Evolutionary conservation across 2,797 vertebrate genomes (phyloP).

Genomic region (Linurgus olivaceus): DNA sequence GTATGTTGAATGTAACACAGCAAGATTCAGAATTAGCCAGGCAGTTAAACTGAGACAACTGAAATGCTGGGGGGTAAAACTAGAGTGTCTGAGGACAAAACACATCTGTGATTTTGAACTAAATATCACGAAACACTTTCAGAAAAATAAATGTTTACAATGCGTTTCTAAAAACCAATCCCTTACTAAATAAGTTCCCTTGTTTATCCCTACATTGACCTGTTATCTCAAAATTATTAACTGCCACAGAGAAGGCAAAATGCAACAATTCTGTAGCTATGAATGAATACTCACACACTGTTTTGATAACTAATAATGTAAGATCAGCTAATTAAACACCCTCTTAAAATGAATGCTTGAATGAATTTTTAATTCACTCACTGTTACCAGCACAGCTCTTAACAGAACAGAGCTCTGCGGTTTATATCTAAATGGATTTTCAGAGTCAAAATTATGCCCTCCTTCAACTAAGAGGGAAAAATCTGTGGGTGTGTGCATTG

Average conservation of each 20-base stretch:
- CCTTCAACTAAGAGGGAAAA: background rate
- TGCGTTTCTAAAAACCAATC: background rate
- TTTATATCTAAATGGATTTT: background rate
- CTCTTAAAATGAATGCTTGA: background rate
- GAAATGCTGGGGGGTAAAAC: background rate
- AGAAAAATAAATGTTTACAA: background rate
- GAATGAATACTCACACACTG: background rate
- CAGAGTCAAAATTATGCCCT: background rate
- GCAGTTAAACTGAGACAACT: background rate
- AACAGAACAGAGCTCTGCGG: background rate
- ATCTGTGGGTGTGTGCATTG: fast-evolving
- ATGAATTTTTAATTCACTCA: background rate
- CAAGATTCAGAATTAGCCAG: background rate
- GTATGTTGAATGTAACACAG: background rate
- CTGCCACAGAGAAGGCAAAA: background rate
- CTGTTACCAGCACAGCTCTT: background rate
- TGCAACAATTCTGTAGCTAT: background rate
- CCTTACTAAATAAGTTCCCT: background rate
- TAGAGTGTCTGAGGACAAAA: background rate
- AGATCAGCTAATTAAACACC: background rate
- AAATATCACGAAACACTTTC: background rate
- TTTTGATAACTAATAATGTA: background rate
- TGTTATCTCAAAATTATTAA: background rate
- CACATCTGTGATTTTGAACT: background rate
- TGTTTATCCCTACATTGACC: background rate